Evolutionary conservation across 2,797 vertebrate genomes (phyloP).

Genomic region (Artibeus lituratus): DNA sequence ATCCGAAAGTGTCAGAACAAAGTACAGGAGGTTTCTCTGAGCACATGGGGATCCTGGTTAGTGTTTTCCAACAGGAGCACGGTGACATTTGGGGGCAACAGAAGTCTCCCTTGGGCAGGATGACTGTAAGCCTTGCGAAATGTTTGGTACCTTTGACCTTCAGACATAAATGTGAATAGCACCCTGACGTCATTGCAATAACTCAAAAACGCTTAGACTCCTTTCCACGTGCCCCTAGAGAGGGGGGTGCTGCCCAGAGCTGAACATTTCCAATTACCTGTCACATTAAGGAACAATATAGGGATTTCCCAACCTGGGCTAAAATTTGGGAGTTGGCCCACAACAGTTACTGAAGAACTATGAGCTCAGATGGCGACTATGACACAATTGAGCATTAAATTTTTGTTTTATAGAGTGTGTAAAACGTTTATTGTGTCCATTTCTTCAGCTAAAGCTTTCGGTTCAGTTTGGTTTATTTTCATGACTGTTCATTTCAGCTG

Average conservation of each 20-base stretch:
- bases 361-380: neutral
- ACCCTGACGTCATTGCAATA: neutral
- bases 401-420: slow-evolving; percentile 55
- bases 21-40: neutral
- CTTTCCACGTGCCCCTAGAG: neutral
- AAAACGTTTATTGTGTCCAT: slow-evolving; percentile 55
- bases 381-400: neutral
- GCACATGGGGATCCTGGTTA: neutral
- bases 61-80: neutral
- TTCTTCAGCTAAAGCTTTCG: slow-evolving; percentile 56
- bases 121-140: neutral
- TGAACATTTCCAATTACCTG: neutral
- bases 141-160: neutral
- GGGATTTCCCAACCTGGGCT: neutral
- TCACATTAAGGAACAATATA: neutral
- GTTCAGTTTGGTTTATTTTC: slow-evolving; percentile 61
- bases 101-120: neutral
- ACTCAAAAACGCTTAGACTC: neutral
- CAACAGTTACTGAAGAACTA: neutral
- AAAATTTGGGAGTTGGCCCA: neutral
- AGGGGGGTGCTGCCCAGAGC: neutral
- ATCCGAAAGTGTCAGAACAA: neutral
- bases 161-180: neutral
- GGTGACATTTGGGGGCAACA: neutral
- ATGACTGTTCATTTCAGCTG: slow-evolving; percentile 52